Base-by-base conservation (phyloP, 2,888 invertebrate species). In the Eutolmus rufibarbis region DNA sequence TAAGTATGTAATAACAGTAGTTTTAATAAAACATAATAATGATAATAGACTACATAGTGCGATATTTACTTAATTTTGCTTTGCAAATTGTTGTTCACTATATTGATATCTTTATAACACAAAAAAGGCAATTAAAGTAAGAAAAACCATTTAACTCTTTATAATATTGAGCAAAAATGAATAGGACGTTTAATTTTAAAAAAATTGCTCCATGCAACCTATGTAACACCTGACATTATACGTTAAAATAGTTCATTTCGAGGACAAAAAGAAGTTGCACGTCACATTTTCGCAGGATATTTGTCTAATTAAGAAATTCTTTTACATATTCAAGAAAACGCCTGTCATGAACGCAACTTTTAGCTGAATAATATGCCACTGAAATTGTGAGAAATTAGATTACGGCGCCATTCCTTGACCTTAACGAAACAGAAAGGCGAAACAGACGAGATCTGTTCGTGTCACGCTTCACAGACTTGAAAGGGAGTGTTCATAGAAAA, bases 341-440 rank as follows among this genome's bases (percentile, higher is more conserved):
- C 28, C 16, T 76, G 76, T 76, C 76, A 74, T 31, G 76, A 76
- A 76, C 23, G 37, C n/a, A 34, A 12, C 23, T 76, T 76, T 76
- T 76, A 34, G 37, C 76, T 37, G n/a, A 76, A 37, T 28, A 76
- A 76, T 37, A 34, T 76, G 34, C 76, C 31, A 37, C n/a, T 76
- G 76, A 34, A 76, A 76, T 76, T 23, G 34, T 37, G 34, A n/a
- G 34, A 76, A 76, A 34, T 76, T 76, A 76, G 76, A 76, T 76
- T 76, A 34, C 31, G 16, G n/a, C 78, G 43, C 37, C 78, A 78
- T 78, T 78, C 78, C 78, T 78, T 78, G 78, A 78, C 78, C 78
- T 78, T 78, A 78, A 46, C 37, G 19, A 76, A 37, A 37, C 76
- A 76, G 37, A 76, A 76, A 76, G 76, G 76, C 76, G 28, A 78